Base-by-base conservation (phyloP, 2,113 vertebrate genomes). In the Cathartes aura region DNA sequence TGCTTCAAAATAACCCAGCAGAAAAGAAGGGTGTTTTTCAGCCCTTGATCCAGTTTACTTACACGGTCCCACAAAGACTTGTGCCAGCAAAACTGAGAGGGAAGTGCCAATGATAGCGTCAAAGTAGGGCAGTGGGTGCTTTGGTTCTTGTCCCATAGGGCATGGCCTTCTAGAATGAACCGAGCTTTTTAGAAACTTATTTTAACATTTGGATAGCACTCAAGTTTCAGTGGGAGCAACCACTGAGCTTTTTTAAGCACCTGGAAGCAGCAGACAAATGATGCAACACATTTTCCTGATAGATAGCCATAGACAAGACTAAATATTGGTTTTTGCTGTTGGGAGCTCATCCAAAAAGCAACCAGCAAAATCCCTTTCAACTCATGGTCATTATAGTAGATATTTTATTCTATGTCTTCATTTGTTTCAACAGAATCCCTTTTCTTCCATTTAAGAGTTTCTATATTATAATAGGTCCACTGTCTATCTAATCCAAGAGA, bases 161-260 rank as follows among this genome's bases (percentile, higher is more conserved):
- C 96, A 97, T 76, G 83, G 93, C 83, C 95, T 96, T 95, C 95
- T 91, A 95, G 90, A 94, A 94, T 83, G 91, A 95, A 90, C 83
- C 8, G 71, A 84, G 62, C 55, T 23, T 81, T 96, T 94, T 90
- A 87, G 21, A 59, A 89, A 96, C 81, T 96, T 89, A 94, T 95
- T 96, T 98, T 96, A 97, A 94, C 68, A 91, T 92, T 96, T 90
- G 86, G 94, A 96, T 96, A 94, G 80, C 64, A 87, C 67, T 96
- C 92, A 87, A 82, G 42, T 97, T 94, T 93, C 87, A 89, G 91
- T 67, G 87, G 82, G 82, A 94, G 68, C 79, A 97, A 91, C 84
- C 78, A 73, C 38, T 63, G 95, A 96, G 94, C 98, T 98, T 98
- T 98, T 98, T 98, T 97, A 98, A 98, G 98, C 95, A 98, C 96